These are phyloP conservation scores for Leptatherina wallacei DNA, from an alignment of 2,797 vertebrate species.

Conservation along the genomic window DNA sequence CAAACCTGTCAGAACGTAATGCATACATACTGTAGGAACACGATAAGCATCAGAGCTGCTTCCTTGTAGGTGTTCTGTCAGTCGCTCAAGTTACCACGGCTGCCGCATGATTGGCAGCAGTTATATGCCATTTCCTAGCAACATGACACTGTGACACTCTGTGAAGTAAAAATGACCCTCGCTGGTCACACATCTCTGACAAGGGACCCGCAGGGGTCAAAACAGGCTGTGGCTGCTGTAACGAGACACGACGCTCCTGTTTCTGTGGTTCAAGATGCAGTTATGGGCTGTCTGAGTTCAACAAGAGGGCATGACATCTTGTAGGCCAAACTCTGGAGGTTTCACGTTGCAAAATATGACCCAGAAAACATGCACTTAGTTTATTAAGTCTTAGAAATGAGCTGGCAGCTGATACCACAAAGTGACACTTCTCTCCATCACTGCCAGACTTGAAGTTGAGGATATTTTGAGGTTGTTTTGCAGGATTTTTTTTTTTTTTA, in stretches of 20 bases:
- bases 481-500: background rate
- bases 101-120: conserved; percentile 61
- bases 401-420: conserved; percentile 16
- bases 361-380: conserved; percentile 44
- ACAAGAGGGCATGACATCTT: conserved; percentile 45
- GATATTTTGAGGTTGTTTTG: conserved; percentile 10
- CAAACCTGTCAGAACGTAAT: conserved; percentile 27
- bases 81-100: conserved; percentile 55
- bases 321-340: conserved; percentile 38
- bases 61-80: conserved; percentile 23
- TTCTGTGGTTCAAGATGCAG: conserved; percentile 56
- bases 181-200: conserved; percentile 66
- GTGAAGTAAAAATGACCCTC: conserved; percentile 70
- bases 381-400: conserved; percentile 34
- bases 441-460: background rate
- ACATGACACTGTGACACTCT: conserved; percentile 68
- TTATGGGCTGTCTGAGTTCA: conserved; percentile 40
- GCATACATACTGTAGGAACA: conserved; percentile 10
- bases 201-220: conserved; percentile 56
- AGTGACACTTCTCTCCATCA: background rate
- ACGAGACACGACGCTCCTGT: conserved; percentile 66
- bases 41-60: conserved; percentile 50
- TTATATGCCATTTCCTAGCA: conserved; percentile 74
- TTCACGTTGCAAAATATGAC: conserved; percentile 53
- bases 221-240: conserved; percentile 55